Base-by-base conservation (phyloP, 2,797 vertebrate species). In the Darevskia nairensis region DNA sequence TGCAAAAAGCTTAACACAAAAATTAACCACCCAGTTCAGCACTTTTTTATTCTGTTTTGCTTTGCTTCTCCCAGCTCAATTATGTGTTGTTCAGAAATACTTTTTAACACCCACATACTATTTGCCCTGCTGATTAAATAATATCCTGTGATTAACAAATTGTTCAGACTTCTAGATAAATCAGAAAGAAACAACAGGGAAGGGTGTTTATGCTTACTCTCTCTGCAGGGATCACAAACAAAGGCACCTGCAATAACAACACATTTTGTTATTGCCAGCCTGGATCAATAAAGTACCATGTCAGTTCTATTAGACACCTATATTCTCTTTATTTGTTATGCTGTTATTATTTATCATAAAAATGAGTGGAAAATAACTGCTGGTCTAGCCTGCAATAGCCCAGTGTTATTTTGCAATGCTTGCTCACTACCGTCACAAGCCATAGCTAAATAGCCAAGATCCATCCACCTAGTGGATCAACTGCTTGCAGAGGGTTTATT, bases 41-140 rank as follows among this genome's bases (percentile, higher is more conserved):
- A 88, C 83, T 50, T 75, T 71, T 17, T 1, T 7, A 79, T 71
- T 78, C 55, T 86, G 25, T 82, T 94, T 84, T 80, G 55, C 44
- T 93, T 93, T 93, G 79, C 80, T 92, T 94, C 89, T 89, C 69
- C 66, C 27, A 46, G 55, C 89, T 85, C 81, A 94, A 88, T 92
- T 93, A 89, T 68, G 66, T 77, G 46, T 74, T 82, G 68, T 83
- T 94, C 82, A 92, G 79, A 86, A 93, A 88, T 93, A 90, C 91
- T 90, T 93, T 75, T 19, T 71, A 94, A 94, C 86, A 0, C 90
- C 93, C 85, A 94, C 89, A 80, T 76, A 85, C 74, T 90, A 94
- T 93, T 92, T 94, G 83, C 86, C 90, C 84, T 87, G 90, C 86
- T 95, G 93, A 93, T 94, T 94, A 95, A 95, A 94, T 94, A 95